These are phyloP conservation scores for Cercopithecus mona DNA, from an alignment of 2,113 vertebrate genomes.

Conservation along the genomic window DNA sequence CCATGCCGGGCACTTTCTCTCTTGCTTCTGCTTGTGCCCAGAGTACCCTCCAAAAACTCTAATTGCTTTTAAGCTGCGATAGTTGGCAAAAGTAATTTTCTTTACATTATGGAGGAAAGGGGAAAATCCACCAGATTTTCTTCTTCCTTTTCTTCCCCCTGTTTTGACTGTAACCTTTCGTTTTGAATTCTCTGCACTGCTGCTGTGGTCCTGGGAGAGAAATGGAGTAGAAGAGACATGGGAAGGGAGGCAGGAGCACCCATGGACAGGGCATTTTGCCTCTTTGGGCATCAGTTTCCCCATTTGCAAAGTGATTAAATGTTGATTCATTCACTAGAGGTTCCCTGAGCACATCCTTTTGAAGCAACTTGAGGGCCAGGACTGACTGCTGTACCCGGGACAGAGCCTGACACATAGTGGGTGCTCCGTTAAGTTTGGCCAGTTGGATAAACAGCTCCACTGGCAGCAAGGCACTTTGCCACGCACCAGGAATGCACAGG, in stretches of 20 bases:
- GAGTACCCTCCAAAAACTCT: constrained; percentile 77
- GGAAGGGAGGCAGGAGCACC: background rate
- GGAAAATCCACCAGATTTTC: constrained; percentile 41
- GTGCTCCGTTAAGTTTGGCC: background rate
- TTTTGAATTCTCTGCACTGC: background rate
- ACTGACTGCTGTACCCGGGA: fast-evolving
- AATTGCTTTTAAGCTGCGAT: constrained; percentile 84
- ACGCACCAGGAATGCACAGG: background rate
- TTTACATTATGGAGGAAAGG: constrained; percentile 74
- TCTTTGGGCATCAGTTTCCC: background rate
- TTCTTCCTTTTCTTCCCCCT: constrained; percentile 33
- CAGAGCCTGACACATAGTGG: background rate
- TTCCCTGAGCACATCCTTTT: background rate
- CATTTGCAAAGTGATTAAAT: background rate
- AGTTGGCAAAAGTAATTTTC: constrained; percentile 83
- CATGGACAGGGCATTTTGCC: background rate
- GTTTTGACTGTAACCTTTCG: constrained; percentile 32
- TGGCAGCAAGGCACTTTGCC: background rate
- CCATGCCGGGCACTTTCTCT: constrained; percentile 40
- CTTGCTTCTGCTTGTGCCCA: constrained; percentile 57
- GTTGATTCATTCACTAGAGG: background rate
- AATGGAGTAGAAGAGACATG: background rate
- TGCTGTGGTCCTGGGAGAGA: background rate
- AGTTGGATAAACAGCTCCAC: background rate
- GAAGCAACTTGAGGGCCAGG: background rate